A percentile compares a stretch with the other conserved stretches of the same genome.
Conservation (phyloP, 1,140 invertebrate species). For the Leptestheria dahalacensis region DNA sequence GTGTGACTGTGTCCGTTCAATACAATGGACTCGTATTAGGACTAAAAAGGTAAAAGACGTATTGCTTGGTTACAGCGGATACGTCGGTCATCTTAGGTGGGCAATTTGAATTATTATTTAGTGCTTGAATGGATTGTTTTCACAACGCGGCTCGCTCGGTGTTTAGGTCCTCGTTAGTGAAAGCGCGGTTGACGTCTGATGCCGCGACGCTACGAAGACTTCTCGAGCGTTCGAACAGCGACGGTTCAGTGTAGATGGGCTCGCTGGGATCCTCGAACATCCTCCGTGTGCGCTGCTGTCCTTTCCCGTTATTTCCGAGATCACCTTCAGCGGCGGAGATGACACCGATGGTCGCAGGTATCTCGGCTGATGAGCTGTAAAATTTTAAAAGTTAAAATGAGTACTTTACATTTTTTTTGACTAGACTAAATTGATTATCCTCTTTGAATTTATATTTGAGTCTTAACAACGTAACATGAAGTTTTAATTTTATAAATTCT, state of each 20-base stretch:
- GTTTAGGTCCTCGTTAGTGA: constrained; percentile 6
- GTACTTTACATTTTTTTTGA: too few species aligned
- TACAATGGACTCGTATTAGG: too few species aligned
- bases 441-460: too few species aligned
- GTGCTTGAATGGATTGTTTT: too few species aligned
- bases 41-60: too few species aligned
- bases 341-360: background rate
- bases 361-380: background rate
- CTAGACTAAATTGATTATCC: too few species aligned
- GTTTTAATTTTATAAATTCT: too few species aligned
- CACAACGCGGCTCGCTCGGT: constrained; percentile 5
- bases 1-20: too few species aligned
- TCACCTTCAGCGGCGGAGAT: background rate
- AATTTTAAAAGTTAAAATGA: constrained; percentile 1
- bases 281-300: background rate
- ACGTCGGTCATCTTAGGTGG: too few species aligned
- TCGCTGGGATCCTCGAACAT: constrained; percentile 69
- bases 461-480: too few species aligned
- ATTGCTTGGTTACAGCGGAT: too few species aligned
- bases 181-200: constrained; percentile 10
- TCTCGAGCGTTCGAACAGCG: constrained; percentile 66
- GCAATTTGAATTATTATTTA: too few species aligned
- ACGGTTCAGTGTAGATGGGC: constrained; percentile 82
- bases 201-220: constrained; percentile 38
- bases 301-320: background rate